Conservation (phyloP, 2,888 invertebrate genomes). For the Tipula helvola region DNA sequence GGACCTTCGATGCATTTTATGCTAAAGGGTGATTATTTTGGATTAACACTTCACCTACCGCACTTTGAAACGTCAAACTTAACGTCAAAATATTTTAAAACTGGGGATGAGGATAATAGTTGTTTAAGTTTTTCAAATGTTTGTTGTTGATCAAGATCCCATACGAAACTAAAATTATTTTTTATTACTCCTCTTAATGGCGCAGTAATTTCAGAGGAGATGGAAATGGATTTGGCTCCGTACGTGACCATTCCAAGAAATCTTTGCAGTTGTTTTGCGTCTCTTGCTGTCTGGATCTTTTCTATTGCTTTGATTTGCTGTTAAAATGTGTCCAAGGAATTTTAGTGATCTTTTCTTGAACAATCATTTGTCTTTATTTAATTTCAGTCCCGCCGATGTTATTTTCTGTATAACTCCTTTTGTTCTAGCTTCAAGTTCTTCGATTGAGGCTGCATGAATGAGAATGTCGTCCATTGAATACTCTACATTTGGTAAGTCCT, state of each 20-base stretch:
- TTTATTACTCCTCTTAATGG: constrained; percentile 12
- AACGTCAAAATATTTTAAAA: not conserved
- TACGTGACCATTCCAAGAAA: constrained; percentile 17
- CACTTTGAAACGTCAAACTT: no score
- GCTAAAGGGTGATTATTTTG: not conserved
- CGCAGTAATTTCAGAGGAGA: not conserved
- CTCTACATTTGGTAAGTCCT: no score
- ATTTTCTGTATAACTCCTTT: constrained; percentile 17
- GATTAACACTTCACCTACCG: not conserved
- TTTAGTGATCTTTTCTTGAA: no score
- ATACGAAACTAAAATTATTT: constrained; percentile 12
- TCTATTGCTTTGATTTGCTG: constrained; percentile 16
- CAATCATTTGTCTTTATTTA: constrained; percentile 21
- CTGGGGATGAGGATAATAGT: not conserved
- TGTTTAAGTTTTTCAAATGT: not conserved
- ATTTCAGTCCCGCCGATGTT: constrained; percentile 18
- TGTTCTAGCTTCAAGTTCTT: constrained; percentile 18
- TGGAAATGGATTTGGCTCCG: not conserved
- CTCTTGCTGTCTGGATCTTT: constrained; percentile 14
- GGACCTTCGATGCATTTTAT: not conserved
- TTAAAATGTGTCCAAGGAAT: no score
- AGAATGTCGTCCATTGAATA: no score
- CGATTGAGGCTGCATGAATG: constrained; percentile 18
- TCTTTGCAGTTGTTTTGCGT: constrained; percentile 16
- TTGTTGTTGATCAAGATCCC: constrained; percentile 11